phyloP scores from a whole-genome alignment of 2,797 vertebrate genomes.

The Enteromius trimaculatus region DNA sequence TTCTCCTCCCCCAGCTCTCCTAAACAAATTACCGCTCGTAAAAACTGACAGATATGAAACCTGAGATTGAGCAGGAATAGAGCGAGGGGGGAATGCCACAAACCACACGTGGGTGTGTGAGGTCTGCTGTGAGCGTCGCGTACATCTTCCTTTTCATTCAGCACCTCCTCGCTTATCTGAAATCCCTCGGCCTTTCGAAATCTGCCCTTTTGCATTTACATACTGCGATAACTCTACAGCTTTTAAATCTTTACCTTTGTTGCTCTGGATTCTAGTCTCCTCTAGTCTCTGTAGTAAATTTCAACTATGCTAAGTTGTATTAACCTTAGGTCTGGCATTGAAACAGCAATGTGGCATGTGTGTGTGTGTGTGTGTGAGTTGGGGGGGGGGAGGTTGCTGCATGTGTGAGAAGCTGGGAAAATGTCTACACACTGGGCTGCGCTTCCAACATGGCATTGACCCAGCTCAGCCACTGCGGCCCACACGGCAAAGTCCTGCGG shows the following conservation, averaged over 20 bases:
- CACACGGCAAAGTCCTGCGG: conserved; percentile 47
- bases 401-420: conserved; percentile 22
- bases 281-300: conserved; percentile 15
- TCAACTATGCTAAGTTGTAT: background rate
- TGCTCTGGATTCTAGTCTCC: background rate
- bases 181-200: background rate
- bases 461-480: conserved; percentile 40
- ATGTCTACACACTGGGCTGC: background rate
- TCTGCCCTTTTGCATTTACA: conserved; percentile 1
- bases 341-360: background rate
- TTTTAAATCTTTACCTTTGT: conserved; percentile 11
- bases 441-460: conserved; percentile 16
- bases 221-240: background rate
- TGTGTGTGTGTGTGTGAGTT: background rate
- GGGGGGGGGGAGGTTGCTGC: background rate
- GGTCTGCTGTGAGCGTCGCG: conserved; percentile 1
- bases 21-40: conserved; percentile 59
- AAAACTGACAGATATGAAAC: conserved; percentile 58
- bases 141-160: conserved; percentile 24
- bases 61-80: conserved; percentile 39
- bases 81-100: background rate
- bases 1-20: conserved; percentile 48
- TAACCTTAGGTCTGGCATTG: conserved; percentile 18
- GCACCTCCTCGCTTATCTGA: conserved; percentile 34
- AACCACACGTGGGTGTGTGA: conserved; percentile 43